Evolutionary conservation across 2,797 vertebrate genomes (phyloP), one percentile per base, ranked within the genome.

Genomic region (Acrossocheilus fasciatus): DNA sequence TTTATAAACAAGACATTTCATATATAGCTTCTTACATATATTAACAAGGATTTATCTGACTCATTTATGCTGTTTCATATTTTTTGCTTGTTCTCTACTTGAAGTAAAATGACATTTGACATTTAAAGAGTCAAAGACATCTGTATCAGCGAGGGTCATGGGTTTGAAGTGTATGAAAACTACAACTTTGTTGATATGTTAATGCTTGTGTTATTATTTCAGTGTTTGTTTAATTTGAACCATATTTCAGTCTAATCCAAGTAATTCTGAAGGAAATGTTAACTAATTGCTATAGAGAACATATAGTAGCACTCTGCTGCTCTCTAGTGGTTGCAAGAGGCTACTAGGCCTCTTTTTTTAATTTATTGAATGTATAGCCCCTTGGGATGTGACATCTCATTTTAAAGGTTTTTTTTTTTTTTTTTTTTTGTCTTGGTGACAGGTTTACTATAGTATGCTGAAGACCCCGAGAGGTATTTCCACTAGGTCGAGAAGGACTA

Each of bases 321-420:
- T 64, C 81, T 89, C 88, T 89, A 79, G 72, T 87, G 88, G 85
- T n/a, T 59, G 15, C 34, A 70, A 26, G 2, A 41, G n/a, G 8
- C 20, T 50, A 23, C 30, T 30, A 81, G 18, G 39, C 4, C 45
- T 39, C 34, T 36, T 36, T 36, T 36, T 36, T 36, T 36, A 36
- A 36, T 36, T 36, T 36, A 36, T 36, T 36, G 34, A 36, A 36
- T 2, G 34, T 3, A 36, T 36, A 36, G 34, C 34, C 34, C 34
- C 34, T 36, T 4, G 34, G 3, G 34, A 36, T 36, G 34, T 36
- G 34, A 36, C 34, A 36, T 36, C 34, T 36, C 34, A 36, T 36
- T 36, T 36, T 36, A 0, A 36, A 36, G 34, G 34, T 36, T 36
- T 36, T 36, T 36, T 36, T 3, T 36, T 36, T 36, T 36, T 14